phyloP scores from a whole-genome alignment of 2,888 invertebrate species.

The Rhimphoctona megacephalus region DNA sequence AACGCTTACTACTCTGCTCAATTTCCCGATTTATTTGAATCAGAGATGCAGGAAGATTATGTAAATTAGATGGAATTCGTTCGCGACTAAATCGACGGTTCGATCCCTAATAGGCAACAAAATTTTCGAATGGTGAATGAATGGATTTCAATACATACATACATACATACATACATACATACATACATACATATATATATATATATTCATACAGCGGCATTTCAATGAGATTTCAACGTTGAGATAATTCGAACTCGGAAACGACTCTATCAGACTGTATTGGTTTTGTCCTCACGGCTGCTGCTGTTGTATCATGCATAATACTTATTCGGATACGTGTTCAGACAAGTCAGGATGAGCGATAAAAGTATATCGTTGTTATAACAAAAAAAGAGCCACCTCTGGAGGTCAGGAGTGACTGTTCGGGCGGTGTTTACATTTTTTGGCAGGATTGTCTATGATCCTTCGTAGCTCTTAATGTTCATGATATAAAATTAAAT shows the following conservation, averaged over 20 bases:
- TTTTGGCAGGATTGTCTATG: background rate
- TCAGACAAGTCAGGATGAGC: background rate
- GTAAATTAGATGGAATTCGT: conserved; percentile 11
- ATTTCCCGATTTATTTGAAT: conserved; percentile 1
- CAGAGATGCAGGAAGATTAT: background rate
- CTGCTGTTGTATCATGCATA: conserved; percentile 9
- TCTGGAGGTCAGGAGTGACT: background rate
- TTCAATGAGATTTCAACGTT: conserved; percentile 42
- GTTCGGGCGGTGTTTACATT: background rate
- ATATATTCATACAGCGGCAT: too few relatives aligned
- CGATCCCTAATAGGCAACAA: background rate
- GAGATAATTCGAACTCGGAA: conserved; percentile 49
- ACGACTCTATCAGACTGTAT: conserved; percentile 35
- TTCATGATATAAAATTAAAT: background rate
- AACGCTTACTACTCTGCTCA: background rate
- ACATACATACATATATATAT: background rate
- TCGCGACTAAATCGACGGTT: conserved; percentile 25
- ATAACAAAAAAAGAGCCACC: background rate
- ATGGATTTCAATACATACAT: background rate
- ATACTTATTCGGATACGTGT: background rate
- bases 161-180: background rate
- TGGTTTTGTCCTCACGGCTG: conserved; percentile 6
- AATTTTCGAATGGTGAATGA: conserved; percentile 6
- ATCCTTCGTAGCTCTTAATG: background rate
- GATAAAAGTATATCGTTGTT: conserved; percentile 30